These are phyloP conservation scores for Parus major DNA, from an alignment of 2,113 vertebrate species.

Conservation along the genomic window DNA sequence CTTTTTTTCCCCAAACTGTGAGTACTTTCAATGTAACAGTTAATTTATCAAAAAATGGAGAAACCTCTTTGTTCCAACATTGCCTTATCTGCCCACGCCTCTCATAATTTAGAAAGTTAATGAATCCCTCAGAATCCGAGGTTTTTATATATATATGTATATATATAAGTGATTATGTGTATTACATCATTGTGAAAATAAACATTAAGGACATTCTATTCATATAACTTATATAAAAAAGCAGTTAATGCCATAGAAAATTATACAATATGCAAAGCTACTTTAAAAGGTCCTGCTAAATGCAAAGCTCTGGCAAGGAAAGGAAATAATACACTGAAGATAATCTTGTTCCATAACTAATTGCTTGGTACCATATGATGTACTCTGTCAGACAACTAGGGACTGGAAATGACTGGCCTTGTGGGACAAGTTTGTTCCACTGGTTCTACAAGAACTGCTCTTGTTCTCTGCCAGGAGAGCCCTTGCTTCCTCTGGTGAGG, in stretches of 20 bases:
- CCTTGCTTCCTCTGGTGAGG: neutral
- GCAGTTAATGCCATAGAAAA: neutral
- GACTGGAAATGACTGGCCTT: neutral
- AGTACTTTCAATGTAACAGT: slow-evolving; percentile 10
- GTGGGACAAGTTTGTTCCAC: neutral
- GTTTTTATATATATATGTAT: neutral
- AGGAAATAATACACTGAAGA: neutral
- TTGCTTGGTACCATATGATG: neutral
- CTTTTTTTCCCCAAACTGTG: neutral
- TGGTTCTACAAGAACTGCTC: neutral
- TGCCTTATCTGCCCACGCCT: neutral
- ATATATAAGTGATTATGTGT: neutral
- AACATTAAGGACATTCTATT: neutral
- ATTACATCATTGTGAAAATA: slow-evolving; percentile 34
- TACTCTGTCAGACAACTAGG: neutral
- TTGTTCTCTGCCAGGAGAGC: neutral
- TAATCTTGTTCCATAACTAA: neutral
- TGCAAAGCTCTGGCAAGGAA: neutral
- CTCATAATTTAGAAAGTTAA: neutral
- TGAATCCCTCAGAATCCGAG: neutral
- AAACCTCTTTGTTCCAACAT: neutral
- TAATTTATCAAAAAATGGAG: slow-evolving; percentile 26
- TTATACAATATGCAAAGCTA: neutral
- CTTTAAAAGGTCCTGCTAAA: neutral
- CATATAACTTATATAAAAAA: neutral